phyloP scores from a whole-genome alignment of 1,140 invertebrate genomes.

The Globodera rostochiensis region DNA sequence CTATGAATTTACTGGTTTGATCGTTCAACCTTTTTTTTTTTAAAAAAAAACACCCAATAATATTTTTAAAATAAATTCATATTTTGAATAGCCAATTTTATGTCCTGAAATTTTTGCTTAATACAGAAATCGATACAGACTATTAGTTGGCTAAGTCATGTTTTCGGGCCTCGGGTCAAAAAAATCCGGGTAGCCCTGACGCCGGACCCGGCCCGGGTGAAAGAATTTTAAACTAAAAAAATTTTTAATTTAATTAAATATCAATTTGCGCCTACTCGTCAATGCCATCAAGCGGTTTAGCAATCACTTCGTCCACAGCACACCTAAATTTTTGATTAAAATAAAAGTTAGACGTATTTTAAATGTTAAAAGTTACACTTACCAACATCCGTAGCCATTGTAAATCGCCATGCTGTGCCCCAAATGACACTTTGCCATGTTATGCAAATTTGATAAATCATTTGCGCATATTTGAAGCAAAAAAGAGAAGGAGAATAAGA shows the following conservation, averaged over 20 bases:
- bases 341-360: neutral
- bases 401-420: neutral
- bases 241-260: neutral
- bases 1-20: too few relatives aligned
- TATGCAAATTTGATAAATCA: neutral
- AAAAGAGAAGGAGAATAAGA: too few relatives aligned
- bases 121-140: too few relatives aligned
- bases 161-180: too few relatives aligned
- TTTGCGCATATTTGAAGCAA: neutral
- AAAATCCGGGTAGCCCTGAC: too few relatives aligned
- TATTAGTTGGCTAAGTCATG: too few relatives aligned
- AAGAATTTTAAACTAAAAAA: neutral
- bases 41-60: too few relatives aligned
- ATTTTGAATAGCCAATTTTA: too few relatives aligned
- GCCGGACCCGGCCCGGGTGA: too few relatives aligned
- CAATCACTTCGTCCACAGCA: neutral
- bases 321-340: neutral
- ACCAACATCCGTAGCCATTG: constrained; percentile 6
- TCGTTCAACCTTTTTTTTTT: too few relatives aligned
- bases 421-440: constrained; percentile 11
- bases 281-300: neutral
- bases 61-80: too few relatives aligned
- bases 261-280: neutral
- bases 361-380: neutral
- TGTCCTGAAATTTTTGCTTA: too few relatives aligned